These are phyloP conservation scores for Nomada lathburiana DNA, from an alignment of 2,888 invertebrate species.

Conservation along the genomic window DNA sequence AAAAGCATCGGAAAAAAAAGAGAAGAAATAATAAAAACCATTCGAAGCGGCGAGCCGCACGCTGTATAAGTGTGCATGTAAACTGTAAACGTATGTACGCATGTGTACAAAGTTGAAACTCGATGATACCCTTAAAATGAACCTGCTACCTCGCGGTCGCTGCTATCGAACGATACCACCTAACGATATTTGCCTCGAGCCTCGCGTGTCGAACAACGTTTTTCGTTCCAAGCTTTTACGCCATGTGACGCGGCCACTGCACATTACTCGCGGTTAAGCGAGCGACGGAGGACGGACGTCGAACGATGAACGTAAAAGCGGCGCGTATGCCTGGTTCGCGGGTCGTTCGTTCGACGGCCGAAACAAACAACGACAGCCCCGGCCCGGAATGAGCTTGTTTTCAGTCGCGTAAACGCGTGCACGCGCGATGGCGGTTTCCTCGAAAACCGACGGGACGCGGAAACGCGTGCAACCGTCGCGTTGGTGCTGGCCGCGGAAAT, in stretches of 20 bases:
- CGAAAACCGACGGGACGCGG: conserved; percentile 23
- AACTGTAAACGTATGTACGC: too few species aligned
- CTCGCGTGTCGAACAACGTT: conserved; percentile 16
- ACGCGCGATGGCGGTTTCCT: conserved; percentile 20
- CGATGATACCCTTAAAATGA: conserved; percentile 1
- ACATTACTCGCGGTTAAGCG: conserved; percentile 42
- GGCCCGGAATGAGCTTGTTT: conserved; percentile 49
- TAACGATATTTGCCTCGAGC: conserved; percentile 13
- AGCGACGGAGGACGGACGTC: conserved; percentile 13
- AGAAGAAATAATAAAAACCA: background rate
- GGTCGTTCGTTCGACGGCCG: conserved; percentile 52
- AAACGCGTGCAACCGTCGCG: conserved; percentile 42
- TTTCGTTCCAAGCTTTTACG: conserved; percentile 32
- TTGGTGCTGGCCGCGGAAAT: conserved; percentile 51
- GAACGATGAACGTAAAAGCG: conserved; percentile 61
- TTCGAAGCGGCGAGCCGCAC: background rate
- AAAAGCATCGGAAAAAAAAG: background rate
- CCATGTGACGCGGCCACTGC: conserved; percentile 4
- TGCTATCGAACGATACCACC: conserved; percentile 18
- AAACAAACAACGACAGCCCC: conserved; percentile 45
- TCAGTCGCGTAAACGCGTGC: conserved; percentile 39
- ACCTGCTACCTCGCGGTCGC: background rate
- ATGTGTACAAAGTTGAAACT: background rate
- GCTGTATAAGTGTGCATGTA: conserved; percentile 7
- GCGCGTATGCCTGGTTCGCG: conserved; percentile 39